Percentiles rank a stretch among this genome's conserved stretches.
Evolutionary conservation across 2,797 vertebrate genomes (phyloP).

Genomic region (Sebastes trivittatus): DNA sequence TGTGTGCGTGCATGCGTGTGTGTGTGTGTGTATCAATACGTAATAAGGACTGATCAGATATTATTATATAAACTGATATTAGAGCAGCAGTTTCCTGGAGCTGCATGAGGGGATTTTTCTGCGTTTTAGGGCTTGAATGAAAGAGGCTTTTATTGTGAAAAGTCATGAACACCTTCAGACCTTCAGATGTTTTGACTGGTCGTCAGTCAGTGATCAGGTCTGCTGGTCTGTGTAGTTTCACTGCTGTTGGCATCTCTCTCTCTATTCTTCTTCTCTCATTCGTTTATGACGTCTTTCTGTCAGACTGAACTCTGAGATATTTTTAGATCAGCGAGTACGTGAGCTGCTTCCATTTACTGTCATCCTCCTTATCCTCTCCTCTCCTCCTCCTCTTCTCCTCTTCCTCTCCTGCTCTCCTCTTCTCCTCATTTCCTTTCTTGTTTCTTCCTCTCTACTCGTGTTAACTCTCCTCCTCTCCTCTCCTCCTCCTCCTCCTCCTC

Average conservation of each 20-base stretch:
- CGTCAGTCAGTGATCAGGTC: background rate
- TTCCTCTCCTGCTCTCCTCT: background rate
- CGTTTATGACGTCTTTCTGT: slow-evolving; percentile 1
- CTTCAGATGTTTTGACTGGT: background rate
- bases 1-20: background rate
- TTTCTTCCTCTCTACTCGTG: too few relatives aligned
- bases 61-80: background rate
- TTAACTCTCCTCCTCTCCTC: too few relatives aligned
- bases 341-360: slow-evolving; percentile 13
- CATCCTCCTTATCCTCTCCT: background rate
- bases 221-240: slow-evolving; percentile 9
- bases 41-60: background rate
- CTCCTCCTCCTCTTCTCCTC: background rate
- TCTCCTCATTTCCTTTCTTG: background rate
- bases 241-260: background rate
- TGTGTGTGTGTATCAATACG: background rate
- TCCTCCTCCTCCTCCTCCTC: too few relatives aligned
- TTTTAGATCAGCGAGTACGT: slow-evolving; percentile 46
- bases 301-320: slow-evolving; percentile 38
- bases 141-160: slow-evolving; percentile 29
- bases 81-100: background rate
- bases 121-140: background rate
- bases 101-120: background rate
- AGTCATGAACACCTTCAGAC: background rate
- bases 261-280: slow-evolving; percentile 4